phyloP scores from a whole-genome alignment of 2,797 vertebrate genomes.

The Sebastiscus tertius region DNA sequence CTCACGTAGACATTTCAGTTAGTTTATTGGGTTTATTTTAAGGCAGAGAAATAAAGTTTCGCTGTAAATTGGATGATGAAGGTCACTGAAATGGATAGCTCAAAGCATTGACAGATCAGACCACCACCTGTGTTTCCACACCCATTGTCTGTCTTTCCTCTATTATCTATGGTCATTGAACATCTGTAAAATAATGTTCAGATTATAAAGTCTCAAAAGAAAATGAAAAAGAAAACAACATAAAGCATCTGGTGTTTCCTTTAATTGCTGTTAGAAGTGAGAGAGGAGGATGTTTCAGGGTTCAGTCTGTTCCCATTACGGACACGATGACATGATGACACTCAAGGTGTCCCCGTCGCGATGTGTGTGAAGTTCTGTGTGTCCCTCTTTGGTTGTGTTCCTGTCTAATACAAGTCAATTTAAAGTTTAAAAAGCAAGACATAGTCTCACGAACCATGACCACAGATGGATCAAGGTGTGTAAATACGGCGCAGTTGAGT shows the following conservation, averaged over 20 bases:
- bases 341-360: not conserved
- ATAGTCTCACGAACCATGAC: not conserved
- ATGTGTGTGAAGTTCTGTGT: not conserved
- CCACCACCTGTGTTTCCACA: not conserved
- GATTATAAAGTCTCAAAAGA: not conserved
- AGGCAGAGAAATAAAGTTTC: not conserved
- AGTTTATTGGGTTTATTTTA: not conserved
- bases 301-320: not conserved
- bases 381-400: not conserved
- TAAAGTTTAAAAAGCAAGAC: not conserved
- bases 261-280: not conserved
- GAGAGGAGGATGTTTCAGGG: not conserved
- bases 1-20: not conserved
- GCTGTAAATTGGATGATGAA: not conserved
- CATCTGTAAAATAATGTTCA: not conserved
- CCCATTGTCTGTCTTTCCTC: not conserved
- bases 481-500: not conserved
- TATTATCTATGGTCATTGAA: not conserved
- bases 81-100: not conserved
- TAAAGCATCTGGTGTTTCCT: not conserved
- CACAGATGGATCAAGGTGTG: not conserved
- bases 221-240: not conserved
- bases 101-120: not conserved
- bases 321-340: not conserved
- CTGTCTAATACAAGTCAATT: not conserved